These are phyloP conservation scores for Thaumatotibia leucotreta DNA, from an alignment of 1,140 invertebrate species.

Conservation along the genomic window DNA sequence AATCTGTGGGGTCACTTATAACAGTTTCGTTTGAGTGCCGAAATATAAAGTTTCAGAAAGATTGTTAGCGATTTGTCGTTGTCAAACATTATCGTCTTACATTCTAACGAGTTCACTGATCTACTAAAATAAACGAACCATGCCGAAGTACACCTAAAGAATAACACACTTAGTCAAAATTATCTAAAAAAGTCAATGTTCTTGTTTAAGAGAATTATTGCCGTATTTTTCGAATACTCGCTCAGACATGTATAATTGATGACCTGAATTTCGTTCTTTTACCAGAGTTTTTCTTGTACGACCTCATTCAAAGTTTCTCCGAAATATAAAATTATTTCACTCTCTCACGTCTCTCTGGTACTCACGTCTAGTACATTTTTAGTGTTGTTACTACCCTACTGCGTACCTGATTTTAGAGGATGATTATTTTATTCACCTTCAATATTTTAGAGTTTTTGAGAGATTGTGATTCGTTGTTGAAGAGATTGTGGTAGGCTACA, in stretches of 20 bases:
- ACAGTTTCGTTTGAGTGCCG: too few species aligned
- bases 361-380: neutral
- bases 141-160: neutral
- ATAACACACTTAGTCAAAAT: neutral
- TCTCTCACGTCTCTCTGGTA: neutral
- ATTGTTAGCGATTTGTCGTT: neutral
- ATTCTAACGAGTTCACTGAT: neutral
- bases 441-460: too few species aligned
- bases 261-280: constrained; percentile 7
- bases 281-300: neutral
- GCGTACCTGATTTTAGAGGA: too few species aligned
- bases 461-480: too few species aligned
- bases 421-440: too few species aligned
- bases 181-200: neutral
- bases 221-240: neutral
- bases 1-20: too few species aligned
- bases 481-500: too few species aligned
- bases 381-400: too few species aligned
- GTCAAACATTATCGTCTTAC: neutral
- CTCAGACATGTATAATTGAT: constrained; percentile 5
- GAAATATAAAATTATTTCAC: neutral
- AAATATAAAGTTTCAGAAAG: neutral
- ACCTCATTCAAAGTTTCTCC: neutral
- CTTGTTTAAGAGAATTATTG: neutral
- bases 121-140: neutral